Conservation (phyloP, 2,888 invertebrate species). For the Uropetala carovei region DNA sequence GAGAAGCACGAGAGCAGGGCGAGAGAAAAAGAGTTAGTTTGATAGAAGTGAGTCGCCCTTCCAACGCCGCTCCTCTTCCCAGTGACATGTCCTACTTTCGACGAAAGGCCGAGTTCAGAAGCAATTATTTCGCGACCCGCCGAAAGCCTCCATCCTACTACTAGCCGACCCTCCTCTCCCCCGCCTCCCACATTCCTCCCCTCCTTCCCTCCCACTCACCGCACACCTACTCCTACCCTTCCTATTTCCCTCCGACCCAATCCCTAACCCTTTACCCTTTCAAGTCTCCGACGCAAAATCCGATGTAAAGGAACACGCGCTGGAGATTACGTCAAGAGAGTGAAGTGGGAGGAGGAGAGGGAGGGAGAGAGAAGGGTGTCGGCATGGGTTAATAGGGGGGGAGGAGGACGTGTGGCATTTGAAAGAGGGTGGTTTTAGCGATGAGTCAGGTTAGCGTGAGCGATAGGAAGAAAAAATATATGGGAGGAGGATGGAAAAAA, state of each 20-base stretch:
- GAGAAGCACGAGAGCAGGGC: neutral
- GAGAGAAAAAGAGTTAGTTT: neutral
- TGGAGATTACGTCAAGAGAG: constrained; percentile 57
- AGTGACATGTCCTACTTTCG: constrained; percentile 2
- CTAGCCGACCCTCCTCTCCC: neutral
- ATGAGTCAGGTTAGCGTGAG: too few relatives aligned
- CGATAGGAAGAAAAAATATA: too few relatives aligned
- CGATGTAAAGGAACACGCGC: constrained; percentile 61
- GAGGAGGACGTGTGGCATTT: neutral
- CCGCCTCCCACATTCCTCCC: neutral
- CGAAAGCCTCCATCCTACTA: neutral
- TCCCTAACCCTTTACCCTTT: neutral
- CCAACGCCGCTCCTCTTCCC: neutral
- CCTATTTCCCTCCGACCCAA: neutral
- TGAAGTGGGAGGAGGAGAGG: neutral
- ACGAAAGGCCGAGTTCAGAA: constrained; percentile 24
- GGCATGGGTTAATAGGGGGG: neutral
- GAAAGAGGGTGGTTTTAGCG: neutral
- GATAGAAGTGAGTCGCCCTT: neutral
- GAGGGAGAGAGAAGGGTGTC: neutral
- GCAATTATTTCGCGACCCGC: constrained; percentile 39
- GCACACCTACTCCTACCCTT: neutral
- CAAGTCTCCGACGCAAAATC: constrained; percentile 55
- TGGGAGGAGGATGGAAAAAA: neutral
- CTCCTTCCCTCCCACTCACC: neutral